A percentile compares a stretch with the other conserved stretches of the same genome.
Evolutionary conservation across 1,140 invertebrate genomes (phyloP).

Genomic region (Drosophila bocqueti): DNA sequence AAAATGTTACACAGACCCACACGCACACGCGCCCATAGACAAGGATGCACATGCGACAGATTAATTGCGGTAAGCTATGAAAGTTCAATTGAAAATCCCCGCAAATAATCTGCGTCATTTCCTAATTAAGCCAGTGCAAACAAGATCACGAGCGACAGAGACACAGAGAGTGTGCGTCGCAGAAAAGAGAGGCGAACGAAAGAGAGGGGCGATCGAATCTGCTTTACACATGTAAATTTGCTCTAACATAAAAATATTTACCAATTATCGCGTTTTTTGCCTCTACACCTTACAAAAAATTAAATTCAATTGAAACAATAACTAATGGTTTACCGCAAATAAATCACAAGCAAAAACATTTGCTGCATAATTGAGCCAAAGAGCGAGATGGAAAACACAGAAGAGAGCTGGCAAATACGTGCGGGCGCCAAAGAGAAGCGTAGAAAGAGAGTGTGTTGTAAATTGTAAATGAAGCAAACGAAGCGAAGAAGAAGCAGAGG

Average conservation of each 20-base stretch:
- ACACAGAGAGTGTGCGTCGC: conserved; percentile 4
- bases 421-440: conserved; percentile 11
- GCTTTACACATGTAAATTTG: conserved; percentile 53
- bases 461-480: conserved; percentile 62
- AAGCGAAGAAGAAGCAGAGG: conserved; percentile 24
- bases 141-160: conserved; percentile 50
- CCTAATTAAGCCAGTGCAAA: conserved; percentile 43
- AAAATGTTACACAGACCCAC: conserved; percentile 51
- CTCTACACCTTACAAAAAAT: conserved; percentile 51
- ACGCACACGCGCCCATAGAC: conserved; percentile 1
- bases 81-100: conserved; percentile 67
- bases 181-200: background rate
- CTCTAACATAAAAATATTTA: conserved; percentile 48
- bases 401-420: conserved; percentile 6
- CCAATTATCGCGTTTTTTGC: conserved; percentile 65
- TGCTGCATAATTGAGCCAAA: conserved; percentile 50
- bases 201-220: conserved; percentile 10
- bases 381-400: conserved; percentile 3
- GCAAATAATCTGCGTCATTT: conserved; percentile 59
- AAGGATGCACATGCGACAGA: conserved; percentile 25
- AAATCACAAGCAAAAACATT: conserved; percentile 75
- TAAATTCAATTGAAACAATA: conserved; percentile 67
- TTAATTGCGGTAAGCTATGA: conserved; percentile 61
- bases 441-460: conserved; percentile 52
- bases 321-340: conserved; percentile 66